Base-by-base conservation (phyloP, 2,888 invertebrate species). In the Neoascia interrupta region DNA sequence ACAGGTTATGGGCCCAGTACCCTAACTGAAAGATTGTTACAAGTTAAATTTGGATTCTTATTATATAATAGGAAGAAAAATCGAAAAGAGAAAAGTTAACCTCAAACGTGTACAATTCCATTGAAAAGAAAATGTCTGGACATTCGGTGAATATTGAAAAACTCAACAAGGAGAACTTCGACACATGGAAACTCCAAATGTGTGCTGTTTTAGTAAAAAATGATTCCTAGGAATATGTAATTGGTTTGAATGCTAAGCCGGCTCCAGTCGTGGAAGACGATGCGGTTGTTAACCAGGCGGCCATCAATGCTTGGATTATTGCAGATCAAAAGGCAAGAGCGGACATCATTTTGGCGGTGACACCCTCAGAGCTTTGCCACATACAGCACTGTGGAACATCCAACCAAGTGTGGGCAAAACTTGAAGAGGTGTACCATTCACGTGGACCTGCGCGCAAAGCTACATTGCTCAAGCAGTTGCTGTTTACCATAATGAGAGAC, bases 391-490 rank as follows among this genome's bases (percentile, higher is more conserved):
- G 85, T 60, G 16, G n/a, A 3, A 81, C 70, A 13, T 82, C 87
- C 2, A 82, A 82, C 4, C 84, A 85, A 16, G 53, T 64, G 2
- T 89, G 88, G 89, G 11, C 76, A 2, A 88, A 84, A 66, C 81
- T 89, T 15, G 68, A 86, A 47, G 23, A 43, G 1, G 86, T 85
- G 13, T 86, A 86, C 49, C 84, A 86, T 75, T 88, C 87, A n/a
- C 83, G 82, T 39, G 87, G 87, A 3, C 87, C 87, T 0, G 87
- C 87, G 0, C 74, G 85, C 31, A 88, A 88, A 66, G 88, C 87
- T 0, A 87, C 85, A 2, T 69, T 89, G 3, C 66, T 89, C 10
- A 89, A 89, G 51, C 82, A 84, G 31, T 73, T 88, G 2, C 84
- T 84, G 2, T 58, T 87, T 3, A 84, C 84, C 5, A 84, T 84